These are phyloP conservation scores for Neomonachus schauinslandi DNA, from an alignment of 2,113 vertebrate genomes.

Conservation along the genomic window DNA sequence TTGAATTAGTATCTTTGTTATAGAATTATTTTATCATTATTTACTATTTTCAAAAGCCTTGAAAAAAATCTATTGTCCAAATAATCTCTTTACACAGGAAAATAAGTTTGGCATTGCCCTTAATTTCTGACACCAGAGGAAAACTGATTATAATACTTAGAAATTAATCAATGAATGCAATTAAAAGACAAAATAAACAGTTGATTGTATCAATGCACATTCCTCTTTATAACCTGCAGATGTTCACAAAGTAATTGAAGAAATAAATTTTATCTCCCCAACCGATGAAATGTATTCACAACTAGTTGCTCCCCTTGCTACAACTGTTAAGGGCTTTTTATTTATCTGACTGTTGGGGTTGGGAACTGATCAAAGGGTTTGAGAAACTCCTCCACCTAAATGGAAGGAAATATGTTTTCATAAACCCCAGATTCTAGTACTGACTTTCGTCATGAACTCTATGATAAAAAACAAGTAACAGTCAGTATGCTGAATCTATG, in stretches of 20 bases:
- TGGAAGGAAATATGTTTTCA: not conserved
- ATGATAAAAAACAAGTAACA: conserved; percentile 4
- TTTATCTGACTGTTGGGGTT: not conserved
- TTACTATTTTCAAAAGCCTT: not conserved
- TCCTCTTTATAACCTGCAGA: conserved; percentile 5
- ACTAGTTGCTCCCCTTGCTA: not conserved
- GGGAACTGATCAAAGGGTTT: not conserved
- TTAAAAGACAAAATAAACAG: conserved; percentile 28
- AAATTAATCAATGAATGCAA: conserved; percentile 27
- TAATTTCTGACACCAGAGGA: not conserved
- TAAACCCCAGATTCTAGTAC: not conserved
- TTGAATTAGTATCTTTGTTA: not conserved
- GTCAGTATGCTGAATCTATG: not conserved
- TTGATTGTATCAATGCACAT: conserved; percentile 28
- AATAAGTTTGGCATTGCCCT: not conserved
- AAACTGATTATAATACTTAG: conserved; percentile 48
- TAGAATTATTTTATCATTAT: conserved; percentile 27
- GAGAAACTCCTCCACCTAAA: not conserved
- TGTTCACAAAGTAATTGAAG: conserved; percentile 50
- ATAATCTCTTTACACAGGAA: not conserved
- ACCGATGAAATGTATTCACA: not conserved
- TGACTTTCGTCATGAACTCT: not conserved
- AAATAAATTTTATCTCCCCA: conserved; percentile 47
- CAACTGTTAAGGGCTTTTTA: not conserved
- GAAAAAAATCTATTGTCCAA: not conserved